Evolutionary conservation across 2,888 invertebrate genomes (phyloP).

Genomic region (Drosophila prostipennis): DNA sequence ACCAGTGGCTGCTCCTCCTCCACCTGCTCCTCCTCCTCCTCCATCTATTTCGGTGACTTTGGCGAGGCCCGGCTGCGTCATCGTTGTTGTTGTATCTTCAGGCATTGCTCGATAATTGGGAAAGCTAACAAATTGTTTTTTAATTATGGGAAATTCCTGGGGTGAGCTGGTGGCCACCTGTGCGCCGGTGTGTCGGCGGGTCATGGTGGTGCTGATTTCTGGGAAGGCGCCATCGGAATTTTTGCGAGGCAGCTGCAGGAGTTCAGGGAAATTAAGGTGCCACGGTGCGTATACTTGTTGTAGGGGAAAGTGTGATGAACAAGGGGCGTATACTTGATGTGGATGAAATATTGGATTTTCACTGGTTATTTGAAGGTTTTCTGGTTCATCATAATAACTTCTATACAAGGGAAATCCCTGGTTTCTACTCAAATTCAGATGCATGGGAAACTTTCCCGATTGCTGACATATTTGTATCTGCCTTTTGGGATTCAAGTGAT

Average conservation of each 20-base stretch:
- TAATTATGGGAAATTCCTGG: slow-evolving; percentile 68
- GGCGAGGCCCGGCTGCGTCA: slow-evolving; percentile 53
- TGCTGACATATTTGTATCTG: slow-evolving; percentile 6
- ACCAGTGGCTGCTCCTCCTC: slow-evolving; percentile 3
- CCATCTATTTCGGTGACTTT: slow-evolving; percentile 59
- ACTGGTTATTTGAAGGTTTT: too few relatives aligned
- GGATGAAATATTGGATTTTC: rapidly evolving
- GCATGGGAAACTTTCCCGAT: slow-evolving; percentile 48
- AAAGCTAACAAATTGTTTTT: slow-evolving; percentile 71
- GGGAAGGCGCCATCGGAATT: slow-evolving; percentile 48
- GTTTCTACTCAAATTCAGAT: neutral
- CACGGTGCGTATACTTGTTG: slow-evolving; percentile 33
- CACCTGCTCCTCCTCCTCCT: slow-evolving; percentile 7
- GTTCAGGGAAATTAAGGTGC: slow-evolving; percentile 10
- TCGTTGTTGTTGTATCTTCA: slow-evolving; percentile 59
- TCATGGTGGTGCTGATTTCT: slow-evolving; percentile 35
- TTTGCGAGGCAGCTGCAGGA: slow-evolving; percentile 45
- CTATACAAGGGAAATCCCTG: neutral
- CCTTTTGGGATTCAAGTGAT: slow-evolving; percentile 14
- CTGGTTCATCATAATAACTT: neutral
- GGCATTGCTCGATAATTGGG: slow-evolving; percentile 45
- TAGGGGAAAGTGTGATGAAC: neutral
- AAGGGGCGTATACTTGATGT: slow-evolving; percentile 18
- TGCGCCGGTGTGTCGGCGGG: slow-evolving; percentile 18
- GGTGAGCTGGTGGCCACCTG: slow-evolving; percentile 24